Conservation (phyloP, 2,888 invertebrate species). For the Drosophila demipolita region DNA sequence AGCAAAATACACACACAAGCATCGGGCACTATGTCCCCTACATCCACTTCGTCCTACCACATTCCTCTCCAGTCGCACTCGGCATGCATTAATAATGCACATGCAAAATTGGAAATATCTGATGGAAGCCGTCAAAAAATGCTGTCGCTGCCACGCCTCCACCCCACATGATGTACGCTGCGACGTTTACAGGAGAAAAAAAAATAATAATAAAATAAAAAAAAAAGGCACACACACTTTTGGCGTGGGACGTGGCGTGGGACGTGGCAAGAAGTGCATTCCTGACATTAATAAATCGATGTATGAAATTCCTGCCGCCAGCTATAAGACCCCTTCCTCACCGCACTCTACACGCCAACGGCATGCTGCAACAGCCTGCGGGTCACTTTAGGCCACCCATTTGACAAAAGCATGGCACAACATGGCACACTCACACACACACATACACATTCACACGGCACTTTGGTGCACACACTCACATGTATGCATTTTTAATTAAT, state of each 20-base stretch:
- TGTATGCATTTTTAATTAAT: conserved; percentile 76
- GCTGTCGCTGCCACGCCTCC: conserved; percentile 42
- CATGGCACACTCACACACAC: conserved; percentile 29
- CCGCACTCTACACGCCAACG: not conserved
- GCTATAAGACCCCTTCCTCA: conserved; percentile 1
- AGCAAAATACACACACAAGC: conserved; percentile 18
- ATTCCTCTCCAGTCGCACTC: conserved; percentile 6
- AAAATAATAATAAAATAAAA: conserved; percentile 25
- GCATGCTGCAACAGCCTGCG: conserved; percentile 65
- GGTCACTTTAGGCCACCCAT: conserved; percentile 77
- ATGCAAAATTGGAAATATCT: conserved; percentile 76
- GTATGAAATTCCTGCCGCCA: conserved; percentile 66
- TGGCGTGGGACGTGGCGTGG: not conserved
- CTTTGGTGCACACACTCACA: conserved; percentile 30
- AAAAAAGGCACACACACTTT: conserved; percentile 2
- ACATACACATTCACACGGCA: conserved; percentile 19
- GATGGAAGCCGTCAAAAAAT: conserved; percentile 78
- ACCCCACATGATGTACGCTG: conserved; percentile 13
- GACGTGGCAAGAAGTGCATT: conserved; percentile 60
- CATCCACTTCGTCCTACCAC: not conserved
- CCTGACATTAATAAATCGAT: conserved; percentile 80
- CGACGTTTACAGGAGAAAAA: conserved; percentile 45
- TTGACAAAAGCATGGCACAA: conserved; percentile 72
- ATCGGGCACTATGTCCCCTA: conserved; percentile 2
- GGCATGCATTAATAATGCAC: conserved; percentile 72